Base-by-base conservation (phyloP, 2,888 invertebrate genomes). In the Vannuccia rotundouncinata region DNA sequence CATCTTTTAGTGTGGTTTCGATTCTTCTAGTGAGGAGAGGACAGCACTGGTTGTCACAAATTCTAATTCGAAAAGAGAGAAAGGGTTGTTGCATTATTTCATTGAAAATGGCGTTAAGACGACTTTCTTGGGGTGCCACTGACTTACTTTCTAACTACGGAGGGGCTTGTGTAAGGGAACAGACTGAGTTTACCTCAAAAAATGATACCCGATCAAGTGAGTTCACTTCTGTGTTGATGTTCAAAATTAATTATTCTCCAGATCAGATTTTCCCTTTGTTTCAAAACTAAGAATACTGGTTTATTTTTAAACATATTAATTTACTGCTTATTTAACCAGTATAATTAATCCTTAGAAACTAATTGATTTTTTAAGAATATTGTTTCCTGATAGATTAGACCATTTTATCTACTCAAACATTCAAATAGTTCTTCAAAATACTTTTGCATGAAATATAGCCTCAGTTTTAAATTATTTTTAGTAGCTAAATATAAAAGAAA, bases 101-200 rank as follows among this genome's bases (percentile, higher is more conserved):
- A 45, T 45, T 45, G 5, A 45, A 17, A 45, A 66, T 66, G 66
- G 66, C 66, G 5, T 66, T 66, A 22, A 66, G 25, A 22, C 66
- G 66, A 22, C 66, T 66, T 5, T 66, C 66, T 5, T 66, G 66
- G 66, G 25, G 25, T 66, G 25, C 66, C 25, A 13, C 66, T 17
- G 66, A 66, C 2, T 66, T 66, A 2, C 66, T 66, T 13, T 66
- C 66, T 66, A 66, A 66, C 25, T 66, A 66, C 25, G 66, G 66
- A 66, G 66, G 66, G 2, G 66, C 66, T 66, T 66, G 66, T 66
- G 25, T 66, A 22, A 66, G 66, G 25, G 66, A 66, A 5, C 66
- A 66, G 25, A 22, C 66, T 5, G 66, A 66, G 2, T 5, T 27
- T 13, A 22, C 25, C 22, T 66, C 25, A 22, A 13, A 2, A 22